phyloP scores from a whole-genome alignment of 2,888 invertebrate species.

The Pasiphila rectangulata region DNA sequence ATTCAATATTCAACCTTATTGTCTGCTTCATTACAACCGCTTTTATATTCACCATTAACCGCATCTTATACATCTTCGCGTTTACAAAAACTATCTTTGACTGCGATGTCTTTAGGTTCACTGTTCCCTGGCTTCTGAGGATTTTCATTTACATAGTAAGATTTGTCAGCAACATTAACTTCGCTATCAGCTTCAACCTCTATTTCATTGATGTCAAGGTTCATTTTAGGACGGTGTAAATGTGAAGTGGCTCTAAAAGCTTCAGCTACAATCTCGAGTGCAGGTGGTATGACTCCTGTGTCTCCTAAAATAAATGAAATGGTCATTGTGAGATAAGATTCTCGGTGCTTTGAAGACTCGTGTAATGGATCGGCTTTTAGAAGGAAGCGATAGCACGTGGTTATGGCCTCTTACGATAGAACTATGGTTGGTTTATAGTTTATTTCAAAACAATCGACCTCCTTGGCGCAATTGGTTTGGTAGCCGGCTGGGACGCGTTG shows the following conservation, averaged over 20 bases:
- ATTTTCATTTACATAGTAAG: conserved; percentile 51
- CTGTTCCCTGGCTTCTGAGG: conserved; percentile 31
- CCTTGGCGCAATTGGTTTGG: too few species aligned
- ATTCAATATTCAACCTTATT: conserved; percentile 37
- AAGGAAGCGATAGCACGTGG: conserved; percentile 40
- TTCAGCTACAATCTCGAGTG: conserved; percentile 69
- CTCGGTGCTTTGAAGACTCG: conserved; percentile 40
- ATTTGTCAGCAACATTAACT: conserved; percentile 57
- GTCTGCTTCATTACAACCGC: neutral
- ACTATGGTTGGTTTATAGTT: conserved; percentile 12
- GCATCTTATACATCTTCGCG: conserved; percentile 34
- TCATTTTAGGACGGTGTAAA: conserved; percentile 33
- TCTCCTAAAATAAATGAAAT: conserved; percentile 78
- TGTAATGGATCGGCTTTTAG: conserved; percentile 42
- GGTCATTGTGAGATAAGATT: conserved; percentile 71
- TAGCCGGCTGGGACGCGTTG: too few species aligned
- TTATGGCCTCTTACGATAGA: conserved; percentile 16
- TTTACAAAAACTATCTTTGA: conserved; percentile 39
- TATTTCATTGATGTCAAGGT: conserved; percentile 26
- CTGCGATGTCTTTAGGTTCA: conserved; percentile 34
- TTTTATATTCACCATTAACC: conserved; percentile 27
- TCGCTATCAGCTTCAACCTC: conserved; percentile 28
- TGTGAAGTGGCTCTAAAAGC: conserved; percentile 74
- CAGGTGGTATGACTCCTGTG: conserved; percentile 76
- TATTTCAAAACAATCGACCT: conserved; percentile 7